These are phyloP conservation scores for Elaphurus davidianus DNA, from an alignment of 2,113 vertebrate genomes.

Conservation along the genomic window DNA sequence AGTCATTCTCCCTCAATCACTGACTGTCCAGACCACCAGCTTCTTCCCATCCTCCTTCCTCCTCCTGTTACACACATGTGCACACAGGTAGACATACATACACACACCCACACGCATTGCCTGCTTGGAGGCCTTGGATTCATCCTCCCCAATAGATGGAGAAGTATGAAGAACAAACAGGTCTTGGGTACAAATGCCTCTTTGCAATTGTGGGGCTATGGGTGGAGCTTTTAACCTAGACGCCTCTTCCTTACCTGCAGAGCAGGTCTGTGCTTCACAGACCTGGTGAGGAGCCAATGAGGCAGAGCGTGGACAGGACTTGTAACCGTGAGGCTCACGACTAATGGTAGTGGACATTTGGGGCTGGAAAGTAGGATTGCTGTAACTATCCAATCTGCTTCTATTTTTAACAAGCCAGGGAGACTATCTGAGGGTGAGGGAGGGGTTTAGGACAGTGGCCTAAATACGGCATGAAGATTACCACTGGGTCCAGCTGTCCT, in stretches of 20 bases:
- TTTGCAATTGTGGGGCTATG: background rate
- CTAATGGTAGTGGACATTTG: background rate
- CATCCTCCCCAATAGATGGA: background rate
- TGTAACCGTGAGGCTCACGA: background rate
- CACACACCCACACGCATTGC: background rate
- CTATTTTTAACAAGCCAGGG: constrained; percentile 26
- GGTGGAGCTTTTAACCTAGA: background rate
- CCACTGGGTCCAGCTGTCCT: constrained; percentile 33
- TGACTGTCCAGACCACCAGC: background rate
- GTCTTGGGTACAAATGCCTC: background rate
- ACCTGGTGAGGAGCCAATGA: background rate
- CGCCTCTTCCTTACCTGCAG: background rate
- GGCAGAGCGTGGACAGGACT: background rate
- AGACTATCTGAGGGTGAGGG: background rate
- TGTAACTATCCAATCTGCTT: background rate
- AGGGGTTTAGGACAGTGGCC: constrained; percentile 24
- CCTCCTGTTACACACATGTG: rapidly evolving
- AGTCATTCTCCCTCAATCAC: background rate
- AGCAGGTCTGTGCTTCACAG: background rate
- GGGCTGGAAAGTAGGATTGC: background rate
- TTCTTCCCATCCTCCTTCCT: background rate
- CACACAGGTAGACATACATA: background rate
- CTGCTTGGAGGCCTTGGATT: background rate
- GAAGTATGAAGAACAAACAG: background rate
- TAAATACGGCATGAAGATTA: constrained; percentile 59